Conservation (phyloP, 2,797 vertebrate genomes). For the Lacerta bilineata region DNA sequence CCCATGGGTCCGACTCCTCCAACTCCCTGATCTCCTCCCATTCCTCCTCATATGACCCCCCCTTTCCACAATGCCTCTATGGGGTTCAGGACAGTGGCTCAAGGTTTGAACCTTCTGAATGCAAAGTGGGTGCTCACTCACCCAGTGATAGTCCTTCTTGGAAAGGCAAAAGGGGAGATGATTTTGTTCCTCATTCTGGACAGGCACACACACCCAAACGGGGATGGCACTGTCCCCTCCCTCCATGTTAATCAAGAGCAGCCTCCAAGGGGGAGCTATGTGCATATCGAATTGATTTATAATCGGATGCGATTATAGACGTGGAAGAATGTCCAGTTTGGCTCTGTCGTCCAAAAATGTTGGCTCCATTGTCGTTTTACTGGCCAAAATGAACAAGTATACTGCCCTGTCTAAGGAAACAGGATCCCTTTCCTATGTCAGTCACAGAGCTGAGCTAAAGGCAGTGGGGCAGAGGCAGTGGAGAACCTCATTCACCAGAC, state of each 20-base stretch:
- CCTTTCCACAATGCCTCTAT: not conserved
- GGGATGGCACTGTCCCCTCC: not conserved
- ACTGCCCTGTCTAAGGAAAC: not conserved
- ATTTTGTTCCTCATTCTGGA: not conserved
- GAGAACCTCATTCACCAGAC: not conserved
- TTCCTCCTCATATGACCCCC: not conserved
- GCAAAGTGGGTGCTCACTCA: not conserved
- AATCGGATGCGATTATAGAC: not conserved
- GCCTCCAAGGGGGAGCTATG: not conserved
- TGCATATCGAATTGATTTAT: conserved; percentile 4
- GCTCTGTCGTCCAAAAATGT: not conserved
- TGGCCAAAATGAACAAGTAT: not conserved
- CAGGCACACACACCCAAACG: no score
- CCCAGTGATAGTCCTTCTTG: not conserved
- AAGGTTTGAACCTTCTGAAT: not conserved
- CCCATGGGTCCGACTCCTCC: no score
- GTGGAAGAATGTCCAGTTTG: not conserved
- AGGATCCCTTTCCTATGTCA: not conserved
- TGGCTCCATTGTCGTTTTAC: not conserved
- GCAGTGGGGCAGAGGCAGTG: no score
- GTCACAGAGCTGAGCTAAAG: not conserved
- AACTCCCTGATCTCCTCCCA: no score
- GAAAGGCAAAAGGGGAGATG: not conserved
- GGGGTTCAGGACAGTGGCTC: no score
- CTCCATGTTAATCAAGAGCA: not conserved